Evolutionary conservation across 2,888 invertebrate species (phyloP).

Genomic region (Mesopsocus fuscifrons): DNA sequence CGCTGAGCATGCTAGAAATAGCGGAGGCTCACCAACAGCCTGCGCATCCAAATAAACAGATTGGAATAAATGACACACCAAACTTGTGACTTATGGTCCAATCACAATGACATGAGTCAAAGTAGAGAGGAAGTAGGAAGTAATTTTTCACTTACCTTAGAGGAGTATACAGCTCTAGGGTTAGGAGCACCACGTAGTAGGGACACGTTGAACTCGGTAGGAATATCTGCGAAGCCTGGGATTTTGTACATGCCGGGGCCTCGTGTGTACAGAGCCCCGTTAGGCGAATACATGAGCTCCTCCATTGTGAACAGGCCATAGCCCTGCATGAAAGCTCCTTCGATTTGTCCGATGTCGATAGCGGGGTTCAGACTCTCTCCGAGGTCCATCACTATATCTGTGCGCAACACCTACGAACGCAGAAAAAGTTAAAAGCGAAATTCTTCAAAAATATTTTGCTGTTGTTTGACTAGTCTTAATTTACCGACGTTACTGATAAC

Average conservation of each 20-base stretch:
- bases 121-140: too few relatives aligned
- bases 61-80: too few relatives aligned
- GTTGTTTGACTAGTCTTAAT: background rate
- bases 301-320: conserved; percentile 84
- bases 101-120: too few relatives aligned
- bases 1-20: conserved; percentile 72
- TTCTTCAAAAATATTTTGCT: background rate
- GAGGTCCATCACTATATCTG: conserved; percentile 94
- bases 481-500: too few relatives aligned
- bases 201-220: conserved; percentile 79
- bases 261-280: conserved; percentile 59
- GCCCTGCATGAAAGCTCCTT: conserved; percentile 89
- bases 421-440: conserved; percentile 1
- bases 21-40: conserved; percentile 92
- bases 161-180: conserved; percentile 81
- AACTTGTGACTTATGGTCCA: too few relatives aligned
- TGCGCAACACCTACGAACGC: conserved; percentile 46
- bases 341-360: conserved; percentile 91
- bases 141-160: too few relatives aligned
- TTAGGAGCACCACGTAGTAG: conserved; percentile 80
- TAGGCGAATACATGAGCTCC: conserved; percentile 71
- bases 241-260: conserved; percentile 92
- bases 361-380: conserved; percentile 91
- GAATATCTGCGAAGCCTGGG: conserved; percentile 83
- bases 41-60: conserved; percentile 25